phyloP scores from a whole-genome alignment of 2,888 invertebrate genomes.

The Drosophila silvestris region DNA sequence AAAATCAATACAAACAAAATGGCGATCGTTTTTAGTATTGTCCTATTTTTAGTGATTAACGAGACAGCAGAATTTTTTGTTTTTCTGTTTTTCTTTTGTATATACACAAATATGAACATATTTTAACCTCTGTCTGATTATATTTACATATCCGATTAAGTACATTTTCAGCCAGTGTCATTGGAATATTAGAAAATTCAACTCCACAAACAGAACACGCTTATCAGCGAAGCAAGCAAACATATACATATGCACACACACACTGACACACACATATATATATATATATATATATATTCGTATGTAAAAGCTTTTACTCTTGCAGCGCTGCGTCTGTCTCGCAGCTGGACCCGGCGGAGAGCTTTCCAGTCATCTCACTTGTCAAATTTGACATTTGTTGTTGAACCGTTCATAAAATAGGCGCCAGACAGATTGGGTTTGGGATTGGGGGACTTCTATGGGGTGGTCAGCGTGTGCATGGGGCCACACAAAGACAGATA shows the following conservation, averaged over 20 bases:
- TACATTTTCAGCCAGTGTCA: slow-evolving; percentile 30
- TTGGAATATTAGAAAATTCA: slow-evolving; percentile 16
- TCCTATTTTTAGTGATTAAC: slow-evolving; percentile 7
- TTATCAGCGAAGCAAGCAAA: slow-evolving; percentile 37
- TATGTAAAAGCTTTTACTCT: slow-evolving; percentile 20
- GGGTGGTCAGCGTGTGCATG: slow-evolving; percentile 22
- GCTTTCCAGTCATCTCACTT: slow-evolving; percentile 46
- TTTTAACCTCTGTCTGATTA: not conserved
- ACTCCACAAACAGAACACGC: slow-evolving; percentile 27
- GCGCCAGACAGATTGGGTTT: slow-evolving; percentile 73
- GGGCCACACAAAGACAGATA: slow-evolving; percentile 23
- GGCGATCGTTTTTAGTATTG: slow-evolving; percentile 27
- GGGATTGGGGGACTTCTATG: not conserved
- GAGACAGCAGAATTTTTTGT: not conserved
- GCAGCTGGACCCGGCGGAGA: slow-evolving; percentile 4
- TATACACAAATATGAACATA: not conserved
- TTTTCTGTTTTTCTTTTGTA: not conserved
- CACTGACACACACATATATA: slow-evolving; percentile 1
- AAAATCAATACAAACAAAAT: slow-evolving; percentile 43
- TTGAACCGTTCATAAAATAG: slow-evolving; percentile 76
- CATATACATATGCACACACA: not conserved
- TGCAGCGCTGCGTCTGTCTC: slow-evolving; percentile 8
- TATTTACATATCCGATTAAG: not conserved
- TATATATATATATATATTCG: not conserved
- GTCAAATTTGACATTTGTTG: slow-evolving; percentile 78